Base-by-base conservation (phyloP, 2,888 invertebrate genomes). In the Ophraella communa region DNA sequence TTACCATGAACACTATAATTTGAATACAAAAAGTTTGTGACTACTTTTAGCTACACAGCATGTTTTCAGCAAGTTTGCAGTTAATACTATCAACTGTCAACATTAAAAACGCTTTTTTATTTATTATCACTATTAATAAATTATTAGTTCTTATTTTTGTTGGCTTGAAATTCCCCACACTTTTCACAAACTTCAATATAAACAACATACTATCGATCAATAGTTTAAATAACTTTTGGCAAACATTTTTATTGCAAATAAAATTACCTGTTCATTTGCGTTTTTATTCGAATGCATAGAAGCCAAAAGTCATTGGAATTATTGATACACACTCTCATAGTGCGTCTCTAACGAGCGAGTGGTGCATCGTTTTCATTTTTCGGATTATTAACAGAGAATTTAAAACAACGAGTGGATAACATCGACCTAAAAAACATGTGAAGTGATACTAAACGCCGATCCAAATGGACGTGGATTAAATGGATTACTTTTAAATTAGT, bases 341-440 rank as follows among this genome's bases (percentile, higher is more conserved):
- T 18, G 17, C 21, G 30, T 45, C 30, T 47, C n/a, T n/a, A n/a
- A n/a, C n/a, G n/a, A n/a, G n/a, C n/a, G 18, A 47, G 39, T 14
- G 14, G 10, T 51, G 54, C 20, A 23, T 21, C 14, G 17, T 21
- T 39, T 39, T 54, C 47, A 24, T 17, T 42, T 54, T 42, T 42
- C n/a, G 20, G 14, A 18, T 21, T 54, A 14, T 35, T 11, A 20
- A 42, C 23, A 54, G 54, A 39, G 14, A 35, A 44, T 11, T 53
- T 58, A 53, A 51, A 30, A 61, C 59, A 64, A 60, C 58, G 65
- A 65, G 57, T 35, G 47, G 39, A 56, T 24, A 24, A 62, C 58
- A 65, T 58, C 65, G 58, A 65, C 57, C 3, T 39, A 21, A 62
- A 53, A 60, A 60, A 60, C 27, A 60, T 60, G 60, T 60, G 60